Base-by-base conservation (phyloP, 2,113 vertebrate genomes). In the Corvus moneduloides region DNA sequence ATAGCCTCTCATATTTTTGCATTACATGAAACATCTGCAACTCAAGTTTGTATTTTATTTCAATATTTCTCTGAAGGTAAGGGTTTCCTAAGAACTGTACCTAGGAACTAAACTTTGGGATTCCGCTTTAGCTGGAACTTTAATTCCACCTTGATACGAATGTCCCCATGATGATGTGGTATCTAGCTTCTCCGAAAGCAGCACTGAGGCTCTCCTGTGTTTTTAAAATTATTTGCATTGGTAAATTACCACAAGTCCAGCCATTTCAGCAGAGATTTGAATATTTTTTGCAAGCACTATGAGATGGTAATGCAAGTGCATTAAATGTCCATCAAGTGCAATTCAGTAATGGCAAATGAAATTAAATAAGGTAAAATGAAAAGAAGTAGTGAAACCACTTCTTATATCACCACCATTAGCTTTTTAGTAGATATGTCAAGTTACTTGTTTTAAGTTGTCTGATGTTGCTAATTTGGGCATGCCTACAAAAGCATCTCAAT, bases 371-470 rank as follows among this genome's bases (percentile, higher is more conserved):
- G 24, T 59, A 59, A 94, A 89, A 61, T 48, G 27, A 94, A 96
- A 94, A 62, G 13, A 79, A 43, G 32, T 37, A 28, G 22, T 59
- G 32, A 94, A 86, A 54, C 9, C 6, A 58, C 6, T 37, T 27
- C 16, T 49, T 51, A 20, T 76, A 66, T 55, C 14, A 54, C 52
- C 16, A 76, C 15, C 5, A 67, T 74, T 64, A 69, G 37, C 75
- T 88, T 78, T 82, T 91, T 59, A 90, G 27, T 80, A 68, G 51
- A 26, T 59, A 59, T 78, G 58, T 69, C 80, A 72, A 77, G 11
- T 84, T 90, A 92, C 20, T 89, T 90, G 16, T 51, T 93, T 95
- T 90, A 92, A 89, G 69, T 63, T 91, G 48, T n/a, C 35, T 82
- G 56, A 51, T 44, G 33, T 92, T 64, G 13, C 39, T 96, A 92